These are phyloP conservation scores for Diplodus sargus DNA, from an alignment of 2,797 vertebrate species.

Conservation along the genomic window DNA sequence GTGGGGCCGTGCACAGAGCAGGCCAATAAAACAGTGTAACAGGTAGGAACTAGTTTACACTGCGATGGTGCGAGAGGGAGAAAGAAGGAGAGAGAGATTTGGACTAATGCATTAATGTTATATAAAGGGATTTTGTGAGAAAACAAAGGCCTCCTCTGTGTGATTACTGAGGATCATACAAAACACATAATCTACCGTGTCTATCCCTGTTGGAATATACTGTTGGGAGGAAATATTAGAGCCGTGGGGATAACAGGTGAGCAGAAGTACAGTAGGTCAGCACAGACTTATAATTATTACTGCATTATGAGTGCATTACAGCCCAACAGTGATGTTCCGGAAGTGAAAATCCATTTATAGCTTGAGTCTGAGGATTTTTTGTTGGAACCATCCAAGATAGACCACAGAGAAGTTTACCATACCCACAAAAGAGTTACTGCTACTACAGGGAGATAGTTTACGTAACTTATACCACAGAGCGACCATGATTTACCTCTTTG, in stretches of 20 bases:
- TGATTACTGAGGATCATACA: slow-evolving; percentile 53
- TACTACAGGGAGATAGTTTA: too few relatives aligned
- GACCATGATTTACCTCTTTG: too few relatives aligned
- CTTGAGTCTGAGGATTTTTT: too few relatives aligned
- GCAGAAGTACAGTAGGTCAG: slow-evolving; percentile 24
- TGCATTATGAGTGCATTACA: background rate
- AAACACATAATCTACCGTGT: slow-evolving; percentile 56
- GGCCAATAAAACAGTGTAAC: slow-evolving; percentile 53
- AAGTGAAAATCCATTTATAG: too few relatives aligned
- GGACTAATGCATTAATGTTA: slow-evolving; percentile 61
- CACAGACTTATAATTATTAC: slow-evolving; percentile 3
- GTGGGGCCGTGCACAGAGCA: slow-evolving; percentile 16
- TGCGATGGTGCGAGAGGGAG: slow-evolving; percentile 23
- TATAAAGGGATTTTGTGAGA: slow-evolving; percentile 66
- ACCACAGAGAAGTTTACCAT: too few relatives aligned
- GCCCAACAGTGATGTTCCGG: too few relatives aligned
- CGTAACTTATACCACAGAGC: too few relatives aligned
- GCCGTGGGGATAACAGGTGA: slow-evolving; percentile 10
- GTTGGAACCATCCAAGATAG: too few relatives aligned
- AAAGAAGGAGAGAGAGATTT: slow-evolving; percentile 22
- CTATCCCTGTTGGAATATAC: slow-evolving; percentile 36
- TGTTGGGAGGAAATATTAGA: slow-evolving; percentile 32
- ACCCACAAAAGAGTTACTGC: too few relatives aligned
- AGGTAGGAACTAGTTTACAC: slow-evolving; percentile 45
- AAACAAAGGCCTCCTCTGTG: slow-evolving; percentile 64